Evolutionary conservation across 2,888 invertebrate genomes (phyloP), one percentile per base, ranked within the genome.

Genomic region (Troilus luridus): DNA sequence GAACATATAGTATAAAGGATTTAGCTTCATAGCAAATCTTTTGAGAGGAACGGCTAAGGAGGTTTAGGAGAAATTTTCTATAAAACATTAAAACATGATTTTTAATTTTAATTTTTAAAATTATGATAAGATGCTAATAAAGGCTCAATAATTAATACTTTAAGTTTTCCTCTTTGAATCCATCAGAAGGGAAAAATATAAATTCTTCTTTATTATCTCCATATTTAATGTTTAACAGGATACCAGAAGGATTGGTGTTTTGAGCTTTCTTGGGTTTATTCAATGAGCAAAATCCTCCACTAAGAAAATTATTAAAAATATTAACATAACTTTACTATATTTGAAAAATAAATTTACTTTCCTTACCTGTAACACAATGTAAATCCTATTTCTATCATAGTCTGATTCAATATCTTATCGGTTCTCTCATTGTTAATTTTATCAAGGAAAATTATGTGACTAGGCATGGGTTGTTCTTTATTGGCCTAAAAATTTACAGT

Each of bases 1-100:
- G 93, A 0, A 95, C 92, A 92, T 94, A 94, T 77, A 94, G 94
- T 1, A 95, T 93, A 21, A 95, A 88, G 56, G 92, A 92, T 93
- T 94, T 95, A 10, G 94, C 94, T 72, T 94, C 95, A 92, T 94
- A 95, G 92, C 95, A 95, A 77, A 95, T 93, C 9, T 94, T 93
- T 62, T 93, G 94, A 11, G 91, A 91, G 8, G 88, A 62, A 24
- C 72, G 94, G 94, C 0, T 93, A 93, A 90, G 93, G 19, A 91
- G 24, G 56, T 89, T 24, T 11, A 91, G 89, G 27, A 92, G 85
- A 64, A 92, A 72, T 54, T 88, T 64, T 62, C 92, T 92, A 27
- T 12, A 91, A 89, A 89, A 64, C 1, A 60, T 77, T 19, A 81
- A 62, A 60, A 89, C 17, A 59, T n/a, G 10, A 21, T 21, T 72